These are phyloP conservation scores for Ciconia maguari DNA, from an alignment of 2,113 vertebrate species.

Conservation along the genomic window DNA sequence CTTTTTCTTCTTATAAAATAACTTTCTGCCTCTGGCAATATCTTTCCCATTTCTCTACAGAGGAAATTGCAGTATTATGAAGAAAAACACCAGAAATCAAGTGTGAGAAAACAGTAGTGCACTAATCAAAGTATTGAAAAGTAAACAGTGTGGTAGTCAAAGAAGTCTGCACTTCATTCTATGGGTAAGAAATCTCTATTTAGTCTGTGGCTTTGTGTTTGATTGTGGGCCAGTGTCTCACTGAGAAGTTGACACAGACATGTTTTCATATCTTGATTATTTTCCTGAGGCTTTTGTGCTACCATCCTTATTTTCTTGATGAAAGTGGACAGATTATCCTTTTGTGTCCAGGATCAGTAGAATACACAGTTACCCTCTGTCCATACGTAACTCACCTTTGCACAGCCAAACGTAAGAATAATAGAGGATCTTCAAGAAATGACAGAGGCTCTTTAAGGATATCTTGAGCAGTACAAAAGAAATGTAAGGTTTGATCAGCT, in stretches of 20 bases:
- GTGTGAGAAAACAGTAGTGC: not conserved
- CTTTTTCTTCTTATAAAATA: not conserved
- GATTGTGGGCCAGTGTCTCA: not conserved
- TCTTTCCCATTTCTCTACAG: not conserved
- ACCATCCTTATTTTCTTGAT: not conserved
- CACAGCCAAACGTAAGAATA: not conserved
- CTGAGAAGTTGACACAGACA: not conserved
- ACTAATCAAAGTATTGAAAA: not conserved
- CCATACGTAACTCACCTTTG: not conserved
- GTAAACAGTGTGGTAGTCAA: not conserved
- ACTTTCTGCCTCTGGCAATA: not conserved
- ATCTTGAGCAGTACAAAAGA: not conserved
- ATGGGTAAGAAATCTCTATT: constrained; percentile 36
- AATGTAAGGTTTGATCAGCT: not conserved
- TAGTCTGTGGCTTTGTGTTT: constrained; percentile 42
- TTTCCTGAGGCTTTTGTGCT: constrained; percentile 36
- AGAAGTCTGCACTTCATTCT: not conserved
- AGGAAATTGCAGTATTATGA: not conserved
- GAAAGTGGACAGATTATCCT: not conserved
- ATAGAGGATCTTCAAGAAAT: not conserved
- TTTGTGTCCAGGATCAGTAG: not conserved
- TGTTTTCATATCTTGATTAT: constrained; percentile 41
- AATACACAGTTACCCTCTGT: not conserved
- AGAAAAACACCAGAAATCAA: not conserved
- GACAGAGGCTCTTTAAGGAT: not conserved